Percentiles rank a stretch among this genome's conserved stretches.
Conservation (phyloP, 2,113 vertebrate genomes). For the Ascaphus truei region DNA sequence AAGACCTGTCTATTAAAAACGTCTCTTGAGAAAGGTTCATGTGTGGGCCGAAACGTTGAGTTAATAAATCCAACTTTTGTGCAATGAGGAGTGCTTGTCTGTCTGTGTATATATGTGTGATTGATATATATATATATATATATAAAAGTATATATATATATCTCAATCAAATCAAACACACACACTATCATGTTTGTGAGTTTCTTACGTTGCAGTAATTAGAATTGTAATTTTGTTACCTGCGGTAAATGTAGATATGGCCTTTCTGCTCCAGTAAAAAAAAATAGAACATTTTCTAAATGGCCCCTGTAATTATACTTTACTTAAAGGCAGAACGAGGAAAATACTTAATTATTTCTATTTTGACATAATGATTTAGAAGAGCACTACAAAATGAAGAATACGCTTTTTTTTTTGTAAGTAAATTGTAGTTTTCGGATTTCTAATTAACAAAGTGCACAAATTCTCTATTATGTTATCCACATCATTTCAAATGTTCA, state of each 20-base stretch:
- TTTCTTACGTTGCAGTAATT: background rate
- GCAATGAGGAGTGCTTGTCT: too few species aligned
- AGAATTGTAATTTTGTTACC: background rate
- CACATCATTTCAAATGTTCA: too few species aligned
- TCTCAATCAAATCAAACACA: too few species aligned
- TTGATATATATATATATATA: too few species aligned
- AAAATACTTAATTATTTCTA: slow-evolving; percentile 25
- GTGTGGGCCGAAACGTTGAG: too few species aligned
- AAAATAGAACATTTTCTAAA: slow-evolving; percentile 20
- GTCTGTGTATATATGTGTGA: too few species aligned
- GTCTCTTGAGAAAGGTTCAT: too few species aligned
- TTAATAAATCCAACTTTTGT: too few species aligned
- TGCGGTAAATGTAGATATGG: slow-evolving; percentile 16
- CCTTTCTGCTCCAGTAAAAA: too few species aligned
- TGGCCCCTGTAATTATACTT: slow-evolving; percentile 10
- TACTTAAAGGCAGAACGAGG: background rate
- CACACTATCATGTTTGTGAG: background rate
- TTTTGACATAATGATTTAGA: background rate
- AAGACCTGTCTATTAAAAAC: too few species aligned
- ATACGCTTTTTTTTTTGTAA: background rate
- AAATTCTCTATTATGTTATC: background rate
- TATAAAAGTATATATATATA: too few species aligned
- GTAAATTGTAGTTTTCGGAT: too few species aligned
- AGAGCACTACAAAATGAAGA: slow-evolving; percentile 12
- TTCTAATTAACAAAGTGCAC: background rate